Evolutionary conservation across 2,888 invertebrate genomes (phyloP).

Genomic region (Hyalella azteca): DNA sequence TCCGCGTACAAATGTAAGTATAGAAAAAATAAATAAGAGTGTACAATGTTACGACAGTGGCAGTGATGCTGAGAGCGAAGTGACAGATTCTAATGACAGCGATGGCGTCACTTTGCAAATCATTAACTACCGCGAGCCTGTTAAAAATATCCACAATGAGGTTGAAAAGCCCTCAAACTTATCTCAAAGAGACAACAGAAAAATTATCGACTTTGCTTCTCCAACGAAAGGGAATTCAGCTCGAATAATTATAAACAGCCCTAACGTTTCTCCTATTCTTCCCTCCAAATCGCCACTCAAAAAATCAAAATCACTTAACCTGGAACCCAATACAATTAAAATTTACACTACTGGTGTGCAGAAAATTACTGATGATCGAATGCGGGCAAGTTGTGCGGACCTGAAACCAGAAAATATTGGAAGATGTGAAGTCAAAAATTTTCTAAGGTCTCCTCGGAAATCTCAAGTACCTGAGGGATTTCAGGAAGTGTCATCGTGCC

Average conservation of each 20-base stretch:
- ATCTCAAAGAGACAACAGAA: neutral
- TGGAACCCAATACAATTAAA: neutral
- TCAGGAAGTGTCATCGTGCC: neutral
- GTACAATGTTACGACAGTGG: slow-evolving; percentile 14
- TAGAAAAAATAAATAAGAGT: neutral
- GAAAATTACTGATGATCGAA: neutral
- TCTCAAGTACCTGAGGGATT: neutral
- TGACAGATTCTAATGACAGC: slow-evolving; percentile 21
- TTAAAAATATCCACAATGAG: neutral
- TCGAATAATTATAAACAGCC: neutral
- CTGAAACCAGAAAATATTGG: neutral
- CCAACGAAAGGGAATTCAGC: neutral
- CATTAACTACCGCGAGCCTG: neutral
- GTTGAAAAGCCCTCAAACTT: neutral
- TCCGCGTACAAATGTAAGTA: neutral
- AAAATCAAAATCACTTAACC: slow-evolving; percentile 5
- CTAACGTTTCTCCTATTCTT: neutral
- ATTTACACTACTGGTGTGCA: neutral
- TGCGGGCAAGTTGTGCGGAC: neutral
- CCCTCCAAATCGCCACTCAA: slow-evolving; percentile 10
- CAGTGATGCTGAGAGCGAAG: slow-evolving; percentile 1
- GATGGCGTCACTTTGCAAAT: slow-evolving; percentile 22
- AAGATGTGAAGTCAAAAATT: neutral
- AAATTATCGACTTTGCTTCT: neutral
- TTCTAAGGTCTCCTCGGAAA: neutral